These are phyloP conservation scores for Synaphobranchus kaupii DNA, from an alignment of 2,797 vertebrate species.

Conservation along the genomic window DNA sequence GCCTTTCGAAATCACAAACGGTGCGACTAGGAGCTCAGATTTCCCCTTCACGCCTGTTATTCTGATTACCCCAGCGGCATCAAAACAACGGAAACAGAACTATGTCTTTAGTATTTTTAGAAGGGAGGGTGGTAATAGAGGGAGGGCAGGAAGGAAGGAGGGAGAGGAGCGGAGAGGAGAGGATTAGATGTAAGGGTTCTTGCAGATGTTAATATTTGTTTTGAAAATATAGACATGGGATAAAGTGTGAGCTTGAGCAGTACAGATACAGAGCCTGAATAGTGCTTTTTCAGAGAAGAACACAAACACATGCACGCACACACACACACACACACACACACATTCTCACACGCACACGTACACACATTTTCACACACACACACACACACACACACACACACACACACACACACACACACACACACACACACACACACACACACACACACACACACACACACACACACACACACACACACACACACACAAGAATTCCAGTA, in stretches of 20 bases:
- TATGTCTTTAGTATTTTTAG: conserved; percentile 44
- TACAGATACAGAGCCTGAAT: conserved; percentile 46
- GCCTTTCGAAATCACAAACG: conserved; percentile 36
- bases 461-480: conserved; percentile 17
- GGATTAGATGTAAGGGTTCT: background rate
- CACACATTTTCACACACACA: conserved; percentile 4
- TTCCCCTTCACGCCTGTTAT: conserved; percentile 47
- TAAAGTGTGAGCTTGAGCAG: conserved; percentile 29
- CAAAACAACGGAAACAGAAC: conserved; percentile 46
- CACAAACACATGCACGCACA: conserved; percentile 5
- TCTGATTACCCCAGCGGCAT: conserved; percentile 50
- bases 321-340: conserved; percentile 9
- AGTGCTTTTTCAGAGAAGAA: conserved; percentile 35
- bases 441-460: conserved; percentile 22
- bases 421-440: conserved; percentile 34
- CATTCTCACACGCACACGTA: conserved; percentile 5
- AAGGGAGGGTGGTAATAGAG: conserved; percentile 26
- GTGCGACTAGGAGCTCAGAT: conserved; percentile 25
- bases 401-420: background rate
- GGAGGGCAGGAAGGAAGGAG: background rate
- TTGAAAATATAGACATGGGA: conserved; percentile 18
- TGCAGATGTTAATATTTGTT: conserved; percentile 18
- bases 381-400: background rate
- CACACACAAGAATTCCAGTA: background rate
- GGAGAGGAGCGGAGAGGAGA: background rate